Evolutionary conservation across 2,888 invertebrate genomes (phyloP).

Genomic region (Philereme vetulata): DNA sequence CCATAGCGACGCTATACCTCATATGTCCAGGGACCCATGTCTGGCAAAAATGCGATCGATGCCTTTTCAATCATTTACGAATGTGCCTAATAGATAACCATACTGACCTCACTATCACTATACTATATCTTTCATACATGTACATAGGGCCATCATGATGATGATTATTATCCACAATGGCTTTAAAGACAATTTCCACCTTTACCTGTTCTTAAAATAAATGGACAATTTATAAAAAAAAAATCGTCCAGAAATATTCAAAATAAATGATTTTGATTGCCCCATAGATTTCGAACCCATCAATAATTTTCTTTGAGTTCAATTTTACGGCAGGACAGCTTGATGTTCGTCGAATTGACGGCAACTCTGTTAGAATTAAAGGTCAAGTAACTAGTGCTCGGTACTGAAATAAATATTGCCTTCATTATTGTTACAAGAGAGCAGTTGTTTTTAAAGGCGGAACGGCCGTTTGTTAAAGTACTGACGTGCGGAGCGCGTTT

Average conservation of each 20-base stretch:
- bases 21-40: too few relatives aligned
- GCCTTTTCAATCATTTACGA: too few relatives aligned
- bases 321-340: slow-evolving; percentile 32
- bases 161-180: too few relatives aligned
- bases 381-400: slow-evolving; percentile 40
- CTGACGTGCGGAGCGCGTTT: slow-evolving; percentile 50
- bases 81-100: too few relatives aligned
- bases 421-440: slow-evolving; percentile 50
- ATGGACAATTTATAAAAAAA: not conserved
- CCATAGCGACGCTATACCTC: too few relatives aligned
- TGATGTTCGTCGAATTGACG: slow-evolving; percentile 35
- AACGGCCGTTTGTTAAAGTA: slow-evolving; percentile 52
- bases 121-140: too few relatives aligned
- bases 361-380: slow-evolving; percentile 37
- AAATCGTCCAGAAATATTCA: not conserved
- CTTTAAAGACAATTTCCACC: too few relatives aligned
- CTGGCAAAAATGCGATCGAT: too few relatives aligned
- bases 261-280: slow-evolving; percentile 4
- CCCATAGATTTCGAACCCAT: slow-evolving; percentile 9
- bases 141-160: too few relatives aligned
- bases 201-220: too few relatives aligned
- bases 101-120: too few relatives aligned
- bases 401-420: slow-evolving; percentile 48
- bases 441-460: slow-evolving; percentile 49
- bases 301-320: slow-evolving; percentile 16